Evolutionary conservation across 2,113 vertebrate genomes (phyloP).

Genomic region (Pholis gunnellus): DNA sequence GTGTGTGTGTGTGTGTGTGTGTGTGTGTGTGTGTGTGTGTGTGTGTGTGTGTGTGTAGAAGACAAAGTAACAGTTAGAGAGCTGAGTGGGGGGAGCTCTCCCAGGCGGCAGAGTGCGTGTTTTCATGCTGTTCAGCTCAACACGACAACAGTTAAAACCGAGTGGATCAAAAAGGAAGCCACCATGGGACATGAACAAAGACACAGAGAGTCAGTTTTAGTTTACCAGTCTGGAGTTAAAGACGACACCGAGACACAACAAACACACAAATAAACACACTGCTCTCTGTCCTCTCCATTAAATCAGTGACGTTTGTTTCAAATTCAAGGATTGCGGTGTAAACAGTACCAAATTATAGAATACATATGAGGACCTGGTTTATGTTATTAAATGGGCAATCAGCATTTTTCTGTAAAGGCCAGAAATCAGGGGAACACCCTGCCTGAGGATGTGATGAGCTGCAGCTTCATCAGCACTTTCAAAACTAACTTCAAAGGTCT

Average conservation of each 20-base stretch:
- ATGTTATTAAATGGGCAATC: background rate
- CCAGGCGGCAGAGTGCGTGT: constrained; percentile 49
- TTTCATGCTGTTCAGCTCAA: constrained; percentile 65
- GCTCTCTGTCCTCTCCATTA: background rate
- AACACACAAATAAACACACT: constrained; percentile 6
- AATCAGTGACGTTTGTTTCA: background rate
- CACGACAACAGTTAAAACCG: constrained; percentile 57
- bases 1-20: background rate
- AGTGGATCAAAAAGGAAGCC: constrained; percentile 59
- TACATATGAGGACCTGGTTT: background rate
- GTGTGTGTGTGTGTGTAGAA: constrained; percentile 13
- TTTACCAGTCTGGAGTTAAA: constrained; percentile 35
- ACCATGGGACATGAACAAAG: constrained; percentile 47
- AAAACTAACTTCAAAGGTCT: background rate
- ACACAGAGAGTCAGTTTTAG: constrained; percentile 32
- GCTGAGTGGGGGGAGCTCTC: constrained; percentile 43
- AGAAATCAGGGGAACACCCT: background rate
- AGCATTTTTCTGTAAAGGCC: too few species aligned
- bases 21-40: constrained; percentile 1
- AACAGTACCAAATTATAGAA: background rate
- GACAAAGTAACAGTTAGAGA: constrained; percentile 43
- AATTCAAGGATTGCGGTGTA: background rate
- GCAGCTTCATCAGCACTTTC: background rate
- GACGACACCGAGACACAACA: constrained; percentile 16
- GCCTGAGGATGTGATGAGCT: background rate